Conservation (phyloP, 1,140 invertebrate genomes). For the Drosophila lacteicornis region DNA sequence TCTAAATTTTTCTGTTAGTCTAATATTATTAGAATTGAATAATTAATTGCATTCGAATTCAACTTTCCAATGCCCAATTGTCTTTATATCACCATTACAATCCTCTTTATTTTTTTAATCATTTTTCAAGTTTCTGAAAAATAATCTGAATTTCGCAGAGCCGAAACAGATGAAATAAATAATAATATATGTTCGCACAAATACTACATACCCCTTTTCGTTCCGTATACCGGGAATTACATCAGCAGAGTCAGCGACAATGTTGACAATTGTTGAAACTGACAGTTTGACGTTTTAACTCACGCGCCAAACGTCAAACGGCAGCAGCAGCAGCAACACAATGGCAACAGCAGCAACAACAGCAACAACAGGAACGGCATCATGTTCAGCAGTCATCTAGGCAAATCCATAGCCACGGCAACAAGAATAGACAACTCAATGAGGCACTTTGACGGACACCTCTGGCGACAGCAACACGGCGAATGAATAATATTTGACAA, state of each 20-base stretch:
- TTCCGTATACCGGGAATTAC: constrained; percentile 3
- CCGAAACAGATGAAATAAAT: too few relatives aligned
- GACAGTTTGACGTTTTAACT: constrained; percentile 77
- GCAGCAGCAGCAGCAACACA: constrained; percentile 27
- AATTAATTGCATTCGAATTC: too few relatives aligned
- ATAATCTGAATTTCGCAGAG: too few relatives aligned
- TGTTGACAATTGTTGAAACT: constrained; percentile 68
- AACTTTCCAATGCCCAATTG: too few relatives aligned
- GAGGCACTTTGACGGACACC: constrained; percentile 54
- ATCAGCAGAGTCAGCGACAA: constrained; percentile 26
- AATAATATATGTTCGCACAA: background rate
- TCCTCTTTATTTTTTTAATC: too few relatives aligned
- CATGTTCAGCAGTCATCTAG: constrained; percentile 26
- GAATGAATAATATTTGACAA: constrained; percentile 67
- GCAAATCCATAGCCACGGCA: constrained; percentile 29
- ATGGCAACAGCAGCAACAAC: constrained; percentile 22
- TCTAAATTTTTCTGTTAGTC: too few relatives aligned
- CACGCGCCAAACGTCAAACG: constrained; percentile 68
- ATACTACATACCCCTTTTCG: background rate
- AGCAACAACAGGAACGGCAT: constrained; percentile 6
- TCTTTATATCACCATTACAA: too few relatives aligned
- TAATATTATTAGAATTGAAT: too few relatives aligned
- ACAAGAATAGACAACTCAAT: constrained; percentile 61
- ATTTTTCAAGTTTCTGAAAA: too few relatives aligned
- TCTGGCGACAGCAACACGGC: constrained; percentile 43